phyloP scores from a whole-genome alignment of 1,140 invertebrate genomes.

The Ips typographus region DNA sequence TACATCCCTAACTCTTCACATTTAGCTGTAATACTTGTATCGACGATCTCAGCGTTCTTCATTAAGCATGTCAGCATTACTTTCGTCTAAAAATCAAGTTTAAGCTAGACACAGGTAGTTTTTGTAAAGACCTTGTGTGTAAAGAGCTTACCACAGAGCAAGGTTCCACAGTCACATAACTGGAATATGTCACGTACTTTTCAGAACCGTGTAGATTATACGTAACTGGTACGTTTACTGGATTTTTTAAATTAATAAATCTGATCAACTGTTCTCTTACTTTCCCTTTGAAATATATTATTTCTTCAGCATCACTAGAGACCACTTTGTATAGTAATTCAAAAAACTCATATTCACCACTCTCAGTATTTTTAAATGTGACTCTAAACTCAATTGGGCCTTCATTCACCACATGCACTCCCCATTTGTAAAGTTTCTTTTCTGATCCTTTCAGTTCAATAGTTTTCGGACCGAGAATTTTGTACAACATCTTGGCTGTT shows the following conservation, averaged over 20 bases:
- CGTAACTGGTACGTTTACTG: conserved; percentile 34
- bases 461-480: conserved; percentile 30
- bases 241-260: conserved; percentile 40
- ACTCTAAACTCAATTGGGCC: conserved; percentile 39
- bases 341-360: conserved; percentile 40
- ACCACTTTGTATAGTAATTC: conserved; percentile 37
- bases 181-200: conserved; percentile 27
- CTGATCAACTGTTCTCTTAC: conserved; percentile 28
- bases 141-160: conserved; percentile 36
- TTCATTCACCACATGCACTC: conserved; percentile 40
- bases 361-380: conserved; percentile 38
- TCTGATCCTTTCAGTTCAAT: conserved; percentile 37
- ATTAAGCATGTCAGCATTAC: conserved; percentile 36
- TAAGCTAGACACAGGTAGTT: not conserved
- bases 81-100: conserved; percentile 30
- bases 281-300: conserved; percentile 31
- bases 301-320: conserved; percentile 30
- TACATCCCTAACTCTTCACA: conserved; percentile 40
- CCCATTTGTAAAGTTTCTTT: conserved; percentile 39
- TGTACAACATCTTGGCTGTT: conserved; percentile 37
- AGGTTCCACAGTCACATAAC: conserved; percentile 32
- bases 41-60: conserved; percentile 16
- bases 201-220: conserved; percentile 31
- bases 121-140: not conserved
- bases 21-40: conserved; percentile 29